Base-by-base conservation (phyloP, 2,888 invertebrate species). In the Drosophila suboccidentalis region DNA sequence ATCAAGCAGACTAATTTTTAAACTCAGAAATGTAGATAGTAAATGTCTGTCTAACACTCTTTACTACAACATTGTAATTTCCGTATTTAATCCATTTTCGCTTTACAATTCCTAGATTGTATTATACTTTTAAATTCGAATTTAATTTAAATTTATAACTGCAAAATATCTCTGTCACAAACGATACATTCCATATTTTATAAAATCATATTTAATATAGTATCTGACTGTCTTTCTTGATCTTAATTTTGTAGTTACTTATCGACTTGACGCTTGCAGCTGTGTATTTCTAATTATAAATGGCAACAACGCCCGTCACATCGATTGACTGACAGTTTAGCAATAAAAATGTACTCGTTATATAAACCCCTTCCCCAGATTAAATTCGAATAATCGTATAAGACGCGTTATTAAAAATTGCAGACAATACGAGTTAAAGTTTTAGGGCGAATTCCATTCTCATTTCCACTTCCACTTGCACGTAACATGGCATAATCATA, bases 401-500 rank as follows among this genome's bases (percentile, higher is more conserved):
- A 29, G 32, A 55, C 46, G 57, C 44, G 55, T 43, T 49, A 43
- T 63, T 46, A 19, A 41, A 55, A 41, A 58, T 41, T 41, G 47
- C 57, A 49, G 55, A n/a, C 41, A 34, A 55, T 54, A 15, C 49
- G 10, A 44, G 26, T 54, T 62, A 5, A 26, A 43, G 54, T 51
- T 34, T 44, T 19, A 36, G 51, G 43, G 19, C n/a, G 19, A 68
- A 68, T 69, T 74, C 19, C 70, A 74, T 41, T 63, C 44, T 17
- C 49, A 74, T 36, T 62, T 50, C 17, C 15, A 54, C 17, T 57
- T 62, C 44, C 49, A 60, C 26, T 29, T 55, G 38, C 61, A 62
- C 32, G 53, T 43, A 60, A 71, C 66, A 61, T 85, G 82, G 71
- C 82, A 82, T 89, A 84, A 84, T 84, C 84, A 87, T 89, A 84